Evolutionary conservation across 2,888 invertebrate species (phyloP).

Genomic region (Idaea aversata): DNA sequence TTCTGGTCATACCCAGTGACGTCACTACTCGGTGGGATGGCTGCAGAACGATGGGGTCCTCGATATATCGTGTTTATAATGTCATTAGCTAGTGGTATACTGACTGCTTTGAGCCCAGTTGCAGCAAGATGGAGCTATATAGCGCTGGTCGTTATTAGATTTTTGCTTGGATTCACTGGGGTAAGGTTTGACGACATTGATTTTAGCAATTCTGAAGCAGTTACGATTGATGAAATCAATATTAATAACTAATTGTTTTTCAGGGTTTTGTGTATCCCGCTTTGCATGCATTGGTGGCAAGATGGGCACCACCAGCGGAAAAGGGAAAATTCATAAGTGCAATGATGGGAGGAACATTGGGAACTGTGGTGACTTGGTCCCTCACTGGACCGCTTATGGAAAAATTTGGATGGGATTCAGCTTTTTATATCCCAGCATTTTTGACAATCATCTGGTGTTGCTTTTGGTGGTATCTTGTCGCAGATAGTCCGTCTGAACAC

Average conservation of each 20-base stretch:
- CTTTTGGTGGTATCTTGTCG: constrained; percentile 82
- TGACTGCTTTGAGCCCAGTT: constrained; percentile 82
- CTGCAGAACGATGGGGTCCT: constrained; percentile 84
- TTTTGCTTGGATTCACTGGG: constrained; percentile 82
- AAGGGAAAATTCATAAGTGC: constrained; percentile 86
- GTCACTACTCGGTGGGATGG: constrained; percentile 82
- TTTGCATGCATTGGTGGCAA: constrained; percentile 83
- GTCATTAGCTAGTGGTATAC: constrained; percentile 69
- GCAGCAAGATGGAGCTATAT: constrained; percentile 80
- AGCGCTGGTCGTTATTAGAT: constrained; percentile 78
- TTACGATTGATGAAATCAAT: background rate
- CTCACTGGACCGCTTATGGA: constrained; percentile 83
- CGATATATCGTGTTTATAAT: constrained; percentile 80
- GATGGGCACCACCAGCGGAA: constrained; percentile 88
- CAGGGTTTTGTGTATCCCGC: constrained; percentile 83
- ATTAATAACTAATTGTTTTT: constrained; percentile 25
- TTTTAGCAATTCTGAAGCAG: background rate
- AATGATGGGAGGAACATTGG: constrained; percentile 86
- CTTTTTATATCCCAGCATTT: constrained; percentile 83
- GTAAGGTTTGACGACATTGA: constrained; percentile 62
- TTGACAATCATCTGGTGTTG: constrained; percentile 77
- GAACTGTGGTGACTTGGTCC: constrained; percentile 85
- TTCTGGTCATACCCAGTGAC: constrained; percentile 86
- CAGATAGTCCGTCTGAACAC: constrained; percentile 83
- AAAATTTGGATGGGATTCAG: constrained; percentile 83